A percentile compares a stretch with the other conserved stretches of the same genome.
phyloP scores from a whole-genome alignment of 2,797 vertebrate species.

The Myotis myotis region DNA sequence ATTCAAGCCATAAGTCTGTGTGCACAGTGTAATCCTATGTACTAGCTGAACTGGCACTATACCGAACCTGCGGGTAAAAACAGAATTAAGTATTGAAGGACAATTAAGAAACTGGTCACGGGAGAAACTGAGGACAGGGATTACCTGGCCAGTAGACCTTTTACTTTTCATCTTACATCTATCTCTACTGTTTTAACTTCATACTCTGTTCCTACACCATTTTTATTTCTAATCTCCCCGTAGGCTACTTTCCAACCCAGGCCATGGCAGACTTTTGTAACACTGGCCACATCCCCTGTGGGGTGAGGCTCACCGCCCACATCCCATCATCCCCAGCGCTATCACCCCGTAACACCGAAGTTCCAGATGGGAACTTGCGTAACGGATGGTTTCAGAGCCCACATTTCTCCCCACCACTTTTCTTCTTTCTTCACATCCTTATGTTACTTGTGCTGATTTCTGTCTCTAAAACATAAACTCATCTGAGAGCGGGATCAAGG shows the following conservation, averaged over 20 bases:
- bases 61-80: background rate
- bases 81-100: background rate
- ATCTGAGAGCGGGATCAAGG: background rate
- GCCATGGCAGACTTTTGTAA: constrained; percentile 13
- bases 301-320: background rate
- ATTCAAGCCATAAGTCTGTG: background rate
- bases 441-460: constrained; percentile 22
- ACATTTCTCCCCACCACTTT: constrained; percentile 12
- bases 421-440: constrained; percentile 52
- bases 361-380: constrained; percentile 44
- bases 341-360: background rate
- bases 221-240: constrained; percentile 32
- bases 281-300: constrained; percentile 44
- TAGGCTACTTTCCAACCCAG: background rate
- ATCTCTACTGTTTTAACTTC: background rate
- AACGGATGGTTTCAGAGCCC: constrained; percentile 15
- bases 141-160: background rate
- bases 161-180: background rate
- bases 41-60: background rate
- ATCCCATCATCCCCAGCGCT: background rate
- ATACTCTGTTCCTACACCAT: background rate
- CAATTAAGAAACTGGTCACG: background rate
- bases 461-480: background rate
- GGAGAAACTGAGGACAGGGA: background rate
- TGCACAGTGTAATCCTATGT: background rate